Evolutionary conservation across 2,888 invertebrate species (phyloP), one percentile per base, ranked within the genome.

Genomic region (Apoda limacodes): DNA sequence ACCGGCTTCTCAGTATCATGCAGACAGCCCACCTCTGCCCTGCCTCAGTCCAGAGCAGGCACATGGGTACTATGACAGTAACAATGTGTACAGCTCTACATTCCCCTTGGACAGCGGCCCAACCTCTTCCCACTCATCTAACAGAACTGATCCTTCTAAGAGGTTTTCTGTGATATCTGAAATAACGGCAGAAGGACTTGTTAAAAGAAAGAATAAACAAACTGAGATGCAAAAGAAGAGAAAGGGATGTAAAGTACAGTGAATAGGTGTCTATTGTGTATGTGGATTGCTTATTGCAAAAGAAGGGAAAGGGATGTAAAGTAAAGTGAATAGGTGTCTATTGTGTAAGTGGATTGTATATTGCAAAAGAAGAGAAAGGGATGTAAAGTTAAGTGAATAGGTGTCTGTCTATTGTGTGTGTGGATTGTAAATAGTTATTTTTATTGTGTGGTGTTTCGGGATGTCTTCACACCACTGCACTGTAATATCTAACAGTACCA

Each of bases 161-260:
- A 58, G 80, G 28, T 52, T 75, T 20, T 80, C 80, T 2, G 78
- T 80, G 2, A 72, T 76, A 48, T 80, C 80, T 4, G 80, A 80
- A 35, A 78, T 78, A 28, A 78, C 76, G 11, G 67, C 72, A 12
- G 80, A 80, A 42, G 72, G 67, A 5, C 46, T 76, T 3, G 71
- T 67, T 9, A 80, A 76, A 46, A 78, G 72, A 38, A 75, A 75
- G 40, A 70, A 44, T 28, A 78, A 76, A 45, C 68, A 74, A 48
- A 67, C 62, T 17, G 66, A 68, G 26, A 48, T 65, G 45, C 63
- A 64, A 20, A 76, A 78, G 45, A 80, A 80, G 44, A 55, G 68
- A 41, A 71, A 64, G 39, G 80, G 80, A 32, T 80, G 80, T 45
- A 76, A 75, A 39, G 80, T 80, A 49, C 80, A 80, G 43, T 80